phyloP scores from a whole-genome alignment of 2,113 vertebrate species.

The Lucifuga dentata region DNA sequence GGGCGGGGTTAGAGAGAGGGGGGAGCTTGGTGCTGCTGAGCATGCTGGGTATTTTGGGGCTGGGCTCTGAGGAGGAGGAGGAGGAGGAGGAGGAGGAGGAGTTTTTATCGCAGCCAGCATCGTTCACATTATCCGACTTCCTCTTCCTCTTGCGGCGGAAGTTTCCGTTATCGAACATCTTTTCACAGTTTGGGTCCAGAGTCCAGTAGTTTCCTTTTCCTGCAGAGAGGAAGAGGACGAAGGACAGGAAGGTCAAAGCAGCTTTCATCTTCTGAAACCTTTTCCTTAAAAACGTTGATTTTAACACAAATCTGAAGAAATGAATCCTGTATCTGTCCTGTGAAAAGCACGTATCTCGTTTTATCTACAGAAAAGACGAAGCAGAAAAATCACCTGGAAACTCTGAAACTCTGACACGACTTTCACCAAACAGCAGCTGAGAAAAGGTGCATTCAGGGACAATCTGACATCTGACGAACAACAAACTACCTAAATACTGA shows the following conservation, averaged over 20 bases:
- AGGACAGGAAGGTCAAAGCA: background rate
- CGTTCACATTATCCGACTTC: slow-evolving; percentile 81
- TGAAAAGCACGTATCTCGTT: too few relatives aligned
- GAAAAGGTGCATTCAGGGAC: too few relatives aligned
- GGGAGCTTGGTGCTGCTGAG: slow-evolving; percentile 70
- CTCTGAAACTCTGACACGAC: too few relatives aligned
- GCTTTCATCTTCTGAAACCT: too few relatives aligned
- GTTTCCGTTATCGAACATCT: slow-evolving; percentile 98
- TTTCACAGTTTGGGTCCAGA: slow-evolving; percentile 95
- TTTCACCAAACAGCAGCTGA: too few relatives aligned
- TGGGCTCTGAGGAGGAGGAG: slow-evolving; percentile 81
- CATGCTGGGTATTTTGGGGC: slow-evolving; percentile 73
- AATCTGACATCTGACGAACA: too few relatives aligned
- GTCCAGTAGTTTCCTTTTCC: slow-evolving; percentile 99
- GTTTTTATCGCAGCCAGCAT: slow-evolving; percentile 39
- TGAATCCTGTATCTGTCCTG: too few relatives aligned
- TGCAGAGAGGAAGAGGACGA: slow-evolving; percentile 64
- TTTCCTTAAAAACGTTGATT: too few relatives aligned
- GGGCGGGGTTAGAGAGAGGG: slow-evolving; percentile 58
- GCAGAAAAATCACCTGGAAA: too few relatives aligned
- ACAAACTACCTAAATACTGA: too few relatives aligned
- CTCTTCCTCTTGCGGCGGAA: slow-evolving; percentile 96
- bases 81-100: slow-evolving; percentile 30
- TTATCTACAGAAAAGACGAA: too few relatives aligned
- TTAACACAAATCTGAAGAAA: too few relatives aligned